A percentile compares a stretch with the other conserved stretches of the same genome.
Conservation (phyloP, 2,113 vertebrate species). For the Odobenus rosmarus region DNA sequence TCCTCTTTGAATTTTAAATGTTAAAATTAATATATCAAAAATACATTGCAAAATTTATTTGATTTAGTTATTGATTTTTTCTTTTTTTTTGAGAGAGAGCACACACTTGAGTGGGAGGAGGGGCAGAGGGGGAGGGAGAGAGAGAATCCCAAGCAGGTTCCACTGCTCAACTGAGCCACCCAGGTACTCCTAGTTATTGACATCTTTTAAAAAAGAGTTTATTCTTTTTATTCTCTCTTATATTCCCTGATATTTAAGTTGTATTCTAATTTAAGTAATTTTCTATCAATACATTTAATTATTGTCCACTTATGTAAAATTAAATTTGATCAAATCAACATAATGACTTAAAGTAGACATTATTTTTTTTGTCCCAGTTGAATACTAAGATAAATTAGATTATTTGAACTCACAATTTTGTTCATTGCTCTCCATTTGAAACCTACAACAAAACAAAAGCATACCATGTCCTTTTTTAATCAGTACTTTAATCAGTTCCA, state of each 20-base stretch:
- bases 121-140: not conserved
- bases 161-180: not conserved
- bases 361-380: not conserved
- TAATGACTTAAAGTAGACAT: not conserved
- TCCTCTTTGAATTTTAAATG: not conserved
- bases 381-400: constrained; percentile 5
- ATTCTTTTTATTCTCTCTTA: not conserved
- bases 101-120: not conserved
- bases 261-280: not conserved
- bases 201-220: not conserved
- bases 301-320: not conserved
- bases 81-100: not conserved
- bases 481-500: not conserved
- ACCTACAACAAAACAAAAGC: not conserved
- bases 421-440: not conserved
- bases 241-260: not conserved
- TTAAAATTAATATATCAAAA: not conserved
- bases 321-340: not conserved
- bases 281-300: not conserved
- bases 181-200: not conserved
- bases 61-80: not conserved
- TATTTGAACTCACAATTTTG: not conserved
- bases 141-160: not conserved
- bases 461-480: not conserved
- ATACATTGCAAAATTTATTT: not conserved